Evolutionary conservation across 2,797 vertebrate species (phyloP), one percentile per base, ranked within the genome.

Genomic region (Parauchenoglanis punctatus): DNA sequence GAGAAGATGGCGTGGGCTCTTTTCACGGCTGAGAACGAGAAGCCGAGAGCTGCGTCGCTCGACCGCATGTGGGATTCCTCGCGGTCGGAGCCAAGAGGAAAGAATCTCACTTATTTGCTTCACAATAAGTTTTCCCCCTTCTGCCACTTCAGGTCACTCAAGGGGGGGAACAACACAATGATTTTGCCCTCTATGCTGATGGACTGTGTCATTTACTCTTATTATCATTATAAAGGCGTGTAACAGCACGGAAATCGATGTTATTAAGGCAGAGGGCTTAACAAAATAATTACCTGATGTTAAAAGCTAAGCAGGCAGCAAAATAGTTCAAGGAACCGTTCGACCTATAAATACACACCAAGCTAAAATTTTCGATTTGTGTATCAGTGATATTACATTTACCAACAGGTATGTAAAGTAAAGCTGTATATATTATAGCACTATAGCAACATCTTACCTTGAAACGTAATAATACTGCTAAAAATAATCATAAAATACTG

Each of bases 41-140:
- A 81, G 61, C 11, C 2, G 49, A 89, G 73, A 56, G 56, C 13
- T 23, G 11, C 61, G 70, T 73, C 75, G 70, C 82, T 78, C 18
- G 10, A 70, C 58, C 61, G 40, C 84, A 87, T 83, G 87, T 86
- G 89, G 89, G 86, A 88, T 89, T 80, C 44, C 78, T 89, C 31
- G 75, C 52, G 76, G 46, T 78, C 85, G 23, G 70, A 67, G 70
- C 84, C 76, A 75, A 65, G 77, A 90, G 58, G 81, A 72, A 89
- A 85, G 73, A 90, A 88, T 87, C 83, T 52, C 80, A 58, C 49
- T 58, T 80, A 84, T 85, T 78, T 88, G 63, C 65, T 82, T 88
- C 68, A 73, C 83, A 85, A 85, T 85, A 82, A 1, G 52, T 73
- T 56, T 78, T 61, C 44, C 56, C 25, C 73, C 77, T 44, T 80